Base-by-base conservation (phyloP, 1,140 invertebrate species). In the Philopotamus ludificatus region DNA sequence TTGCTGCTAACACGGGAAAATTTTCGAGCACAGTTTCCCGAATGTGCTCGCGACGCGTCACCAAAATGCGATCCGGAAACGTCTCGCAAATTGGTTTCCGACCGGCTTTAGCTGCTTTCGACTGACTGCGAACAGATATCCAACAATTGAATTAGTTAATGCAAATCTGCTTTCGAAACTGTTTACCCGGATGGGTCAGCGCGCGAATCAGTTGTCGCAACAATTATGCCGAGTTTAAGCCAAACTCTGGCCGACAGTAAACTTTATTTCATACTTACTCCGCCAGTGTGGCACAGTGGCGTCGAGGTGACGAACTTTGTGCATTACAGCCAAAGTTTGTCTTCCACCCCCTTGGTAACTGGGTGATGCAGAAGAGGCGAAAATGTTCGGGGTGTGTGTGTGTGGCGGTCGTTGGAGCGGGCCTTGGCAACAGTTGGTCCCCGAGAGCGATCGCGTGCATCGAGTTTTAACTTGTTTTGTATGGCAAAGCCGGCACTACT, bases 271-370 rank as follows among this genome's bases (percentile, higher is more conserved):
- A 21, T 4, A 49, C 22, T 49, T 20, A 15, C 22, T 49, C 16
- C 47, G 16, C 22, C 22, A 49, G 47, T 21, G 21, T 49, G 10
- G 47, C 47, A 49, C 47, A 49, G 15, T 18, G 47, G 15, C 9
- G 41, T 12, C 18, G 47, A 49, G 47, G 47, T 60, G 58, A 60
- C 3, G 41, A 60, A 60, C 41, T 60, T 60, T 60, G 58, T 23
- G 58, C 58, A 60, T 60, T 60, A 60, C 9, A 21, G 21, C 15
- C n/a, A 47, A 60, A 47, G 41, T 45, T 47, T 10, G 12, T 10
- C 8, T 4, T 18, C 49, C 49, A 22, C 7, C 18, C 16, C 41
- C 34, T 7, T 10, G 21, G 54, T 18, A 21, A 26, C 22, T n/a
- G 15, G 9, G 21, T 20, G 23, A 18, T 45, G 21, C 28, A 21